Percentiles rank a stretch among this genome's conserved stretches.
Conservation (phyloP, 2,888 invertebrate species). For the Xanthorhoe designata region DNA sequence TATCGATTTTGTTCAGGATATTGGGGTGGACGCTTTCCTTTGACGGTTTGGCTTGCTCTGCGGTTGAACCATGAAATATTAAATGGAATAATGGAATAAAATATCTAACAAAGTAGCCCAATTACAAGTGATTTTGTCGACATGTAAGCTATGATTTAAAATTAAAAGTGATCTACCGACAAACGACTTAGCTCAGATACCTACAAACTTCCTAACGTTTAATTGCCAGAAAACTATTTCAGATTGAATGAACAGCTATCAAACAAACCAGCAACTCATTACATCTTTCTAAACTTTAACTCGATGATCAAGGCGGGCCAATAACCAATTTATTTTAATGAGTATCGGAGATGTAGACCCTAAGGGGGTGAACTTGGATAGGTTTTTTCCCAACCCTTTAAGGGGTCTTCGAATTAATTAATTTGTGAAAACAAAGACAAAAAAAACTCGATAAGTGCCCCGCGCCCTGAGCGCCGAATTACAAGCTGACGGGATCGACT, state of each 20-base stretch:
- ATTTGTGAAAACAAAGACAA: constrained; percentile 51
- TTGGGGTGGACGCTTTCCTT: constrained; percentile 25
- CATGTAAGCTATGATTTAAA: background rate
- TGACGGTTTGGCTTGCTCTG: constrained; percentile 7
- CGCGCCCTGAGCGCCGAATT: constrained; percentile 41
- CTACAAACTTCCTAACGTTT: background rate
- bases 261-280: constrained; percentile 25
- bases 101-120: background rate
- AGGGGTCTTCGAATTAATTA: constrained; percentile 55
- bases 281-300: constrained; percentile 37
- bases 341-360: constrained; percentile 39
- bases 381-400: constrained; percentile 45
- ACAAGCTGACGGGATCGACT: constrained; percentile 36
- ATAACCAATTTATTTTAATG: constrained; percentile 43
- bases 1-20: constrained; percentile 34
- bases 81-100: background rate
- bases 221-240: constrained; percentile 17
- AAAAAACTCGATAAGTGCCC: constrained; percentile 50
- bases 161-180: background rate
- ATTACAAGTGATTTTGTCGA: background rate
- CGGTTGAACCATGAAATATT: background rate
- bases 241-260: constrained; percentile 20
- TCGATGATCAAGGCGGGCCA: constrained; percentile 35
- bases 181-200: background rate
- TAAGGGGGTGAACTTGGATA: constrained; percentile 43